Percentiles rank a stretch among this genome's conserved stretches.
These are phyloP conservation scores for Montipora capricornis DNA, from an alignment of 64 coral and sea anemone genomes.

Conservation along the genomic window DNA sequence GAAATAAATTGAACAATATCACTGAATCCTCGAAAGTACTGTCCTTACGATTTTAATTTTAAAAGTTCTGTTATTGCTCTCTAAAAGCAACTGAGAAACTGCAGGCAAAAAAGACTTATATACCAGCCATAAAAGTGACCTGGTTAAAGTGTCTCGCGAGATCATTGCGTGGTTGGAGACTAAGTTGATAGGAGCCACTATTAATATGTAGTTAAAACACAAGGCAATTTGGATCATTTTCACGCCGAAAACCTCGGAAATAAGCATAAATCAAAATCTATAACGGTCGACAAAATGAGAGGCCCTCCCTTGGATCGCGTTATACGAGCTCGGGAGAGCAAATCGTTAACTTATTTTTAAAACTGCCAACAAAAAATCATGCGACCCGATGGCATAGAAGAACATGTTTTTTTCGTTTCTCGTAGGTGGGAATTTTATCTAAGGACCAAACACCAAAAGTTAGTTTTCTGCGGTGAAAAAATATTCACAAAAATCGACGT, in stretches of 20 bases:
- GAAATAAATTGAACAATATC: slow-evolving; percentile 38
- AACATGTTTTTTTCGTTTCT: background rate
- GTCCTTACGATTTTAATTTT: background rate
- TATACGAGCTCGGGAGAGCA: background rate
- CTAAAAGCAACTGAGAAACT: background rate
- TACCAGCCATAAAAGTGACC: background rate
- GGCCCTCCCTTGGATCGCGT: background rate
- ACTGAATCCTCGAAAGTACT: background rate
- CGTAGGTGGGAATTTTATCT: background rate
- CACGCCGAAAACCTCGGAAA: slow-evolving; percentile 28
- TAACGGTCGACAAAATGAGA: background rate
- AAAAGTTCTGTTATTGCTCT: background rate
- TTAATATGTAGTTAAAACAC: slow-evolving; percentile 49
- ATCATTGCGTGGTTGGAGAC: background rate
- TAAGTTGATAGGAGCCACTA: background rate
- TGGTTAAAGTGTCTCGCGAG: background rate
- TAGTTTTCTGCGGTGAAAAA: slow-evolving; percentile 48
- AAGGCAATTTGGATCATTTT: slow-evolving; percentile 17
- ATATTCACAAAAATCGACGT: slow-evolving; percentile 18
- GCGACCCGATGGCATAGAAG: background rate
- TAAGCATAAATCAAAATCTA: slow-evolving; percentile 36
- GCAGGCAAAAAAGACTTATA: slow-evolving; percentile 2
- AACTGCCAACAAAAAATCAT: slow-evolving; percentile 15
- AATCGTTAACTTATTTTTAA: background rate
- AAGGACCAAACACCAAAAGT: background rate